Evolutionary conservation across 2,888 invertebrate genomes (phyloP), one percentile per base, ranked within the genome.

Genomic region (Blera fallax): DNA sequence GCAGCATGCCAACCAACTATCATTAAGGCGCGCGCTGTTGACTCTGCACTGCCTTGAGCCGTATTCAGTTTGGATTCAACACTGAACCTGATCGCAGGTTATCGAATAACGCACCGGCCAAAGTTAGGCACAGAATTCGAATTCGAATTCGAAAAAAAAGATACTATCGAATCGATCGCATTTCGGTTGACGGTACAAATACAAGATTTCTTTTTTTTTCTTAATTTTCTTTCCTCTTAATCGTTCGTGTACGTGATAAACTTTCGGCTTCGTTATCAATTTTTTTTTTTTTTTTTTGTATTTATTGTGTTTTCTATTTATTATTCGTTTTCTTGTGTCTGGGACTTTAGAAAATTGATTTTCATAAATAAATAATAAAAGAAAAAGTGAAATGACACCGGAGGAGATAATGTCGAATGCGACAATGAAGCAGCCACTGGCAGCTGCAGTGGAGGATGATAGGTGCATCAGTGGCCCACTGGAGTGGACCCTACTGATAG

Each of bases 1-100:
- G 34, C 45, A 40, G 34, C 45, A 64, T 16, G 7, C 43, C 14
- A 37, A 58, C n/a, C 27, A 62, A 32, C 43, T 60, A 43, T 37
- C 77, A 43, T 70, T 21, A 27, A 74, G 69, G 80, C 56, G 74
- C 64, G 56, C 70, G 69, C 74, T 79, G 83, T 73, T 84, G 54
- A 84, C 62, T 84, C 54, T 80, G 74, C 70, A 74, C 70, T 70
- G 32, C 72, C 85, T 77, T 81, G 81, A 81, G 81, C 67, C 76
- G 85, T 54, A 77, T 76, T 85, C 76, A 85, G 85, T 85, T 85
- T 52, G 60, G 29, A 81, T 76, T 67, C 60, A 67, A 64, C 76
- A 45, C 50, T 85, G 76, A 81, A 85, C 81, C 85, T 60, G 72
- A 72, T 54, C 81, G 40, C 70, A 81, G 65, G 85, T 81, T 64